These are phyloP conservation scores for Naja naja DNA, from an alignment of 2,113 vertebrate species.

Conservation along the genomic window DNA sequence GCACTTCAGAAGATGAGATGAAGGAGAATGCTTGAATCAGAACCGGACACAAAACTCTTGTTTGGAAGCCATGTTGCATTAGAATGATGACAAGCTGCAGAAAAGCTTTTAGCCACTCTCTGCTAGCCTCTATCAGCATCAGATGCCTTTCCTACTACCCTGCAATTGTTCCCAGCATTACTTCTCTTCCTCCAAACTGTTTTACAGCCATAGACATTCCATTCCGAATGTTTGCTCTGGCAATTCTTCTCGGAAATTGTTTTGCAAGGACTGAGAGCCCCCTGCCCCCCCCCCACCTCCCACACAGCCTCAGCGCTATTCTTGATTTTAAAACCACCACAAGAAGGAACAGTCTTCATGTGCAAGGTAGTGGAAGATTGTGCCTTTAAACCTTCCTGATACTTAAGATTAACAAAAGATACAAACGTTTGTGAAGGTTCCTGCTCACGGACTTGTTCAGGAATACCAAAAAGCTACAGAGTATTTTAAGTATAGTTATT, in stretches of 20 bases:
- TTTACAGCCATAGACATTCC: neutral
- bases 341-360: neutral
- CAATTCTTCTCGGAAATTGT: neutral
- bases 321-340: neutral
- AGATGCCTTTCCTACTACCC: neutral
- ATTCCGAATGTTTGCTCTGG: neutral
- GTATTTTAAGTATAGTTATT: slow-evolving; percentile 45
- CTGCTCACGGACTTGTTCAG: slow-evolving; percentile 9
- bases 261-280: neutral
- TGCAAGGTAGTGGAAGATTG: neutral
- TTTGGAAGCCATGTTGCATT: neutral
- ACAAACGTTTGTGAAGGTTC: neutral
- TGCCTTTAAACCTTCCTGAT: neutral
- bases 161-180: neutral
- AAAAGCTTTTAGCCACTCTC: neutral
- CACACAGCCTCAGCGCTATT: neutral
- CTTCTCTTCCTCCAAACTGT: neutral
- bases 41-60: neutral
- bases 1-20: neutral
- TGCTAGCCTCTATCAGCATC: neutral
- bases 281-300: neutral
- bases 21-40: neutral
- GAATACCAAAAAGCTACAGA: slow-evolving; percentile 25
- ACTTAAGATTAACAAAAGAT: neutral
- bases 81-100: neutral